A percentile compares a stretch with the other conserved stretches of the same genome.
Conservation (phyloP, 1,140 invertebrate genomes). For the Manduca sexta region DNA sequence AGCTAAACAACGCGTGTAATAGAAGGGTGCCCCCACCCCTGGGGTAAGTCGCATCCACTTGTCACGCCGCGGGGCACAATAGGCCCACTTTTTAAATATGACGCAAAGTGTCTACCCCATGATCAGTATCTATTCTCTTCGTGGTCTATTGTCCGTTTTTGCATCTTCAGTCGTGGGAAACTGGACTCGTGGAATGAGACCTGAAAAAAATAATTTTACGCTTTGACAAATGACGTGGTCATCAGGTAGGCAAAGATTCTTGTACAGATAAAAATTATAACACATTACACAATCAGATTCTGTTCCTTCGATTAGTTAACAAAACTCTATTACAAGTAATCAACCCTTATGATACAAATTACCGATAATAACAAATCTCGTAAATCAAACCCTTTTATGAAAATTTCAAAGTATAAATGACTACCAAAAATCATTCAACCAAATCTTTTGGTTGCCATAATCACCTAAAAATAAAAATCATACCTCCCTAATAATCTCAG, state of each 20-base stretch:
- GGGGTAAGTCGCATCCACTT: conserved; percentile 34
- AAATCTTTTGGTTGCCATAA: conserved; percentile 39
- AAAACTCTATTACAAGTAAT: background rate
- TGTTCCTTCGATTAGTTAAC: too few species aligned
- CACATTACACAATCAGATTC: too few species aligned
- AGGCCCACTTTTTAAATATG: conserved; percentile 39
- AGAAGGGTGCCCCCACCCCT: conserved; percentile 21
- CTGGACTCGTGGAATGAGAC: conserved; percentile 6
- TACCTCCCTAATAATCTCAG: conserved; percentile 59
- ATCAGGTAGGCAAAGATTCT: too few species aligned
- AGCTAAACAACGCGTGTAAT: conserved; percentile 38
- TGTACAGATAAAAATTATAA: too few species aligned
- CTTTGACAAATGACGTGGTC: too few species aligned
- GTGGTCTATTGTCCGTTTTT: conserved; percentile 44
- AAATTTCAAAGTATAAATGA: conserved; percentile 1
- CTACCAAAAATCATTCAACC: conserved; percentile 24
- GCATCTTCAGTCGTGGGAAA: conserved; percentile 42
- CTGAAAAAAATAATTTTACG: too few species aligned
- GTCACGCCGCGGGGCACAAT: conserved; percentile 41
- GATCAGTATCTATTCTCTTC: conserved; percentile 24
- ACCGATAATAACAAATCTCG: background rate
- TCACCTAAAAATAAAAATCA: conserved; percentile 48
- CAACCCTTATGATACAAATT: background rate
- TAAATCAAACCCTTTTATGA: background rate
- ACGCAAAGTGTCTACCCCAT: conserved; percentile 32